Conservation (phyloP, 1,140 invertebrate genomes). For the Bradysia coprophila region DNA sequence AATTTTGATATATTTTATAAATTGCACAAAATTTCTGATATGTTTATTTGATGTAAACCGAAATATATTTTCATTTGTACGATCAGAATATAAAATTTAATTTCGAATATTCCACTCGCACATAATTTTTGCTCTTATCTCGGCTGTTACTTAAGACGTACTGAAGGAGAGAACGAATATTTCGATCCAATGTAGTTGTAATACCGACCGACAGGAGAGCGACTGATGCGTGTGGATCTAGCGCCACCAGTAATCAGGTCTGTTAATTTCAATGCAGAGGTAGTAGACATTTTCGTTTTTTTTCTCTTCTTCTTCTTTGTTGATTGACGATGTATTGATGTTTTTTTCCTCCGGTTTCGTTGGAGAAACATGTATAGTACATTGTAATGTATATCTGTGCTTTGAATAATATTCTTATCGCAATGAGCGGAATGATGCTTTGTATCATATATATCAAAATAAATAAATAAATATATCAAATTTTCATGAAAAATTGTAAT, state of each 20-base stretch:
- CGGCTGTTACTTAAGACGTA: neutral
- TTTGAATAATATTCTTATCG: too few species aligned
- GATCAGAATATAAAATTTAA: neutral
- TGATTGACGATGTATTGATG: neutral
- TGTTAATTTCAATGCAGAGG: neutral
- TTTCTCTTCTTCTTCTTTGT: neutral
- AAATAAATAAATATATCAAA: too few species aligned
- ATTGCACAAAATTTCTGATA: neutral
- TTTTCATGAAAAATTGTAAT: too few species aligned
- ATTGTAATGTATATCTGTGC: neutral
- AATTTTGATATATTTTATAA: neutral
- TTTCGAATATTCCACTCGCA: neutral
- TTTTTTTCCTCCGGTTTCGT: neutral
- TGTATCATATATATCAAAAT: too few species aligned
- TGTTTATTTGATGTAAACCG: neutral
- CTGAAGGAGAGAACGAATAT: neutral
- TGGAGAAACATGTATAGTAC: neutral
- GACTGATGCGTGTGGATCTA: slow-evolving; percentile 1
- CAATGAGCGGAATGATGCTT: too few species aligned
- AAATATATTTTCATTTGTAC: neutral
- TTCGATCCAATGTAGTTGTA: neutral
- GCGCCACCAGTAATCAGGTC: neutral
- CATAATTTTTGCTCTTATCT: neutral
- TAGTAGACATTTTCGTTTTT: neutral
- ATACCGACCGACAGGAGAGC: neutral